Percentiles rank a stretch among this genome's conserved stretches.
These are phyloP conservation scores for Baryphthengus martii DNA, from an alignment of 2,113 vertebrate genomes.

Conservation along the genomic window DNA sequence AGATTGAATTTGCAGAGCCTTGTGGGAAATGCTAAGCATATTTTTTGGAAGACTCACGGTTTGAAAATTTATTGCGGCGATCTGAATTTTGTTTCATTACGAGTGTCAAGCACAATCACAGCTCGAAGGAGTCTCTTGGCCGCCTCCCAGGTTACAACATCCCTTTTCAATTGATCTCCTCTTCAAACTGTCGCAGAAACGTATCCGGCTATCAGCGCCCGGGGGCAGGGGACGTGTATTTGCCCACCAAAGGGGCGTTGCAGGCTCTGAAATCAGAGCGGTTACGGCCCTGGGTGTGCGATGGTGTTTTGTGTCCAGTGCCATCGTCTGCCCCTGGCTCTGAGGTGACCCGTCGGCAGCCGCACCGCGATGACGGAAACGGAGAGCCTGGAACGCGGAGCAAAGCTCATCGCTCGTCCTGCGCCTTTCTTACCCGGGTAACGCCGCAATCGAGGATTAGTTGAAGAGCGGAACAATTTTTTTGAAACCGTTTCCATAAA, in stretches of 20 bases:
- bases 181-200: neutral
- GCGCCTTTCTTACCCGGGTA: neutral
- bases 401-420: neutral
- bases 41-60: neutral
- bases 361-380: neutral
- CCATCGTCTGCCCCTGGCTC: neutral
- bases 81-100: conserved; percentile 46
- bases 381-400: neutral
- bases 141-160: conserved; percentile 10
- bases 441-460: neutral
- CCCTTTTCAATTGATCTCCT: neutral
- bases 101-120: conserved; percentile 49
- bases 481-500: neutral
- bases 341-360: neutral
- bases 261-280: neutral
- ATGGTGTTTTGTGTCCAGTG: neutral
- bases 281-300: neutral
- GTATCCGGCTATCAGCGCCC: rapidly evolving
- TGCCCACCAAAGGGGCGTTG: neutral
- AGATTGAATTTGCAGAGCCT: conserved; percentile 52
- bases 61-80: conserved; percentile 40
- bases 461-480: conserved; percentile 24
- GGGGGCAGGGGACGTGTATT: neutral
- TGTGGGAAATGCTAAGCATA: conserved; percentile 33
- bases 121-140: conserved; percentile 33